Conservation (phyloP, 2,888 invertebrate genomes). For the Eulithis prunata region DNA sequence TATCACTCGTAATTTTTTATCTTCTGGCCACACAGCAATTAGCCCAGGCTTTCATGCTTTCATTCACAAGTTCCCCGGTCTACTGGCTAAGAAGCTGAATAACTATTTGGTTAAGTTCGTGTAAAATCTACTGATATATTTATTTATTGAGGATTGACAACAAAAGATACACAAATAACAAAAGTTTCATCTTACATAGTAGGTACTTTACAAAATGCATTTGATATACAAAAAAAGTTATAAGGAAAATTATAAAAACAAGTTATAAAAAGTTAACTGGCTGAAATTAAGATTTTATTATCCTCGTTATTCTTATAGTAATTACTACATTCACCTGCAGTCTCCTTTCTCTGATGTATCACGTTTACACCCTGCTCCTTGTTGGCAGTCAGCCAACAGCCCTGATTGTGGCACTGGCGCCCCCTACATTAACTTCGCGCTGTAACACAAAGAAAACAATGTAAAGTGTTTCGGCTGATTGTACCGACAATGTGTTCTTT, state of each 20-base stretch:
- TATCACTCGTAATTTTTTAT: no score
- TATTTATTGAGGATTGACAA: no score
- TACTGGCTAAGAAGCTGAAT: slow-evolving; percentile 82
- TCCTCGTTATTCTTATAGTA: no score
- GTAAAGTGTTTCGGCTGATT: slow-evolving; percentile 43
- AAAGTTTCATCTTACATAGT: no score
- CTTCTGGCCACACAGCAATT: slow-evolving; percentile 85
- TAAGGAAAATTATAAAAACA: no score
- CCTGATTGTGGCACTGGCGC: slow-evolving; percentile 50
- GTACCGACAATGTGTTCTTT: slow-evolving; percentile 40
- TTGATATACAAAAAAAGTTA: no score
- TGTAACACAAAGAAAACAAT: slow-evolving; percentile 44
- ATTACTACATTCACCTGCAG: background rate
- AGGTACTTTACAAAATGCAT: no score
- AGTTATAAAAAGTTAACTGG: no score
- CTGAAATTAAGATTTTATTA: no score
- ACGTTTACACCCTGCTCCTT: slow-evolving; percentile 46
- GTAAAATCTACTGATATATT: background rate
- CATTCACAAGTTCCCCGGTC: slow-evolving; percentile 85
- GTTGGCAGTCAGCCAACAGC: slow-evolving; percentile 52
- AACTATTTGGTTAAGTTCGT: slow-evolving; percentile 80
- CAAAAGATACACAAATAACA: no score
- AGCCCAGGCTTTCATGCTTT: slow-evolving; percentile 88
- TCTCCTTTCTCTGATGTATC: slow-evolving; percentile 27
- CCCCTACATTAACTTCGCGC: slow-evolving; percentile 50